phyloP scores from a whole-genome alignment of 30 jellyfish, hydroid and myxozoan genomes.

The Hydractinia symbiolongicarpus region DNA sequence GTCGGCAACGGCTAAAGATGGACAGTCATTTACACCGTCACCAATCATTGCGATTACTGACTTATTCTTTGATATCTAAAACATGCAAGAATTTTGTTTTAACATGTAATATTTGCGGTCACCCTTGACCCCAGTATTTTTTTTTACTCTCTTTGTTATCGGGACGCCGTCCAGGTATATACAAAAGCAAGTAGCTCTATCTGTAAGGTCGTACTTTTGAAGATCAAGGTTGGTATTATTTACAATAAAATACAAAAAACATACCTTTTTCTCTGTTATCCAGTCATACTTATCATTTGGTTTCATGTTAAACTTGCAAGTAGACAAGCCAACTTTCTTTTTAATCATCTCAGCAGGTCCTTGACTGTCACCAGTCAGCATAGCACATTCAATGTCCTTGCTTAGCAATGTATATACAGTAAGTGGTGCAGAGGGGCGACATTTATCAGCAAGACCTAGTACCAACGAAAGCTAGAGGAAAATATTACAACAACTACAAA shows the following conservation, averaged over 20 bases:
- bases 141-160: too few species aligned
- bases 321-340: constrained; percentile 47
- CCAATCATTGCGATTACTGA: constrained; percentile 79
- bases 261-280: constrained; percentile 59
- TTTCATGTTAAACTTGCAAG: constrained; percentile 46
- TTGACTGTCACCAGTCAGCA: constrained; percentile 82
- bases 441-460: constrained; percentile 73
- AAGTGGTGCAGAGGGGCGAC: constrained; percentile 61
- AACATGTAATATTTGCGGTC: too few species aligned
- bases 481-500: too few species aligned
- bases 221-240: too few species aligned
- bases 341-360: constrained; percentile 80
- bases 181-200: too few species aligned
- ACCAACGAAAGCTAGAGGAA: constrained; percentile 52
- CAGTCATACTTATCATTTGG: constrained; percentile 77
- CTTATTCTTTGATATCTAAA: too few species aligned
- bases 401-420: constrained; percentile 36
- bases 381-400: constrained; percentile 35
- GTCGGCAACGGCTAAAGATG: constrained; percentile 91
- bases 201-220: too few species aligned
- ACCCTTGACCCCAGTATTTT: too few species aligned
- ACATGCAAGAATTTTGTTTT: too few species aligned
- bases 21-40: constrained; percentile 95
- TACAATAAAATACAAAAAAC: too few species aligned
- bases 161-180: too few species aligned